phyloP scores from a whole-genome alignment of 2,888 invertebrate species.

The Ommatoiulus sabulosus region DNA sequence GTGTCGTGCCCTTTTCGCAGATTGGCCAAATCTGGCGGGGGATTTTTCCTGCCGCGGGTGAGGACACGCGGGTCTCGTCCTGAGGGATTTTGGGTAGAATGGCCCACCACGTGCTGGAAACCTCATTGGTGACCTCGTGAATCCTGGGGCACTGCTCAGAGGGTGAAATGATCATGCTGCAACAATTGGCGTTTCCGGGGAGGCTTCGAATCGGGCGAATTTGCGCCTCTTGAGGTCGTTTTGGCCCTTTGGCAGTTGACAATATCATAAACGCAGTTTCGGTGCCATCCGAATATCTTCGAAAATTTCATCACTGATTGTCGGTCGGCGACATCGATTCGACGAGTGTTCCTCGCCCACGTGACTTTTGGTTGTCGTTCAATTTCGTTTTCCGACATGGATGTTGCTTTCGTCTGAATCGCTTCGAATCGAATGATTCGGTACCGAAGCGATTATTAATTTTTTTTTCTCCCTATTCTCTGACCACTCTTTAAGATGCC shows the following conservation, averaged over 20 bases:
- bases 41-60: conserved; percentile 50
- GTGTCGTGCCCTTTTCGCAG: too few species aligned
- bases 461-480: too few species aligned
- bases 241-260: too few species aligned
- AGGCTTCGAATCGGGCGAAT: too few species aligned
- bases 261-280: too few species aligned
- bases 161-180: too few species aligned
- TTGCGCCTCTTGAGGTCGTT: too few species aligned
- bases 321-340: background rate
- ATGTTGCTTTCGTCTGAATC: background rate
- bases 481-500: background rate
- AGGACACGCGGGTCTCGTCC: conserved; percentile 1
- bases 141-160: too few species aligned
- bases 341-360: background rate
- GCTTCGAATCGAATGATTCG: background rate
- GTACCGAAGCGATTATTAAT: background rate
- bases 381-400: background rate
- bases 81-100: conserved; percentile 41
- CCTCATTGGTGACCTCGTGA: too few species aligned
- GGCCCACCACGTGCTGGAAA: conserved; percentile 14
- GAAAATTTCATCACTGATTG: background rate
- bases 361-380: background rate
- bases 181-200: too few species aligned
- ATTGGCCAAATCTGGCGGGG: conserved; percentile 42
- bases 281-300: background rate